Conservation (phyloP, 2,797 vertebrate species). For the Coranthus polyacanthus region DNA sequence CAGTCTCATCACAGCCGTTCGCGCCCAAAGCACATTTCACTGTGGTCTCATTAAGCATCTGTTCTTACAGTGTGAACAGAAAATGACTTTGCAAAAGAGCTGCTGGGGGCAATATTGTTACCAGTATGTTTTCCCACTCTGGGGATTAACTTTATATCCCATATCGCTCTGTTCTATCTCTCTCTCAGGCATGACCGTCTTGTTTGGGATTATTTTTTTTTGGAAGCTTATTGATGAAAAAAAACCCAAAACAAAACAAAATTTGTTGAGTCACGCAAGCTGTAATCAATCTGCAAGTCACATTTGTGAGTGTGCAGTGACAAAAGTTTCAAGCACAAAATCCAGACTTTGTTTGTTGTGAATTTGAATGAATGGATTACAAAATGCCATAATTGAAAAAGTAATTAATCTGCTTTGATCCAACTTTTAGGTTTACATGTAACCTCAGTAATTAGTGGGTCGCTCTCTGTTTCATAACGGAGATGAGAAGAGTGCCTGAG, state of each 20-base stretch:
- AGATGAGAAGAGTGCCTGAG: too few species aligned
- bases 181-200: constrained; percentile 28
- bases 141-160: constrained; percentile 41
- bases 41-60: constrained; percentile 39
- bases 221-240: constrained; percentile 20
- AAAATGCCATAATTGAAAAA: too few species aligned
- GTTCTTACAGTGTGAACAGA: constrained; percentile 22
- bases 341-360: too few species aligned
- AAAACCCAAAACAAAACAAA: constrained; percentile 24
- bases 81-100: constrained; percentile 39
- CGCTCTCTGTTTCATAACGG: too few species aligned
- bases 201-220: constrained; percentile 27
- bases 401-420: too few species aligned
- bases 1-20: constrained; percentile 15
- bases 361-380: too few species aligned
- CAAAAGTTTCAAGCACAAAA: background rate
- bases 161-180: constrained; percentile 25
- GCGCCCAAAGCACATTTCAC: constrained; percentile 16
- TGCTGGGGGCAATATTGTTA: constrained; percentile 19
- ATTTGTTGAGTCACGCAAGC: too few species aligned
- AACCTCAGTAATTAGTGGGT: too few species aligned
- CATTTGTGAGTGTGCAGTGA: too few species aligned
- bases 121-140: constrained; percentile 20
- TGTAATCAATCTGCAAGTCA: too few species aligned
- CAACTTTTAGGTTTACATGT: too few species aligned